Base-by-base conservation (phyloP, 2,888 invertebrate species). In the Clunio marinus region DNA sequence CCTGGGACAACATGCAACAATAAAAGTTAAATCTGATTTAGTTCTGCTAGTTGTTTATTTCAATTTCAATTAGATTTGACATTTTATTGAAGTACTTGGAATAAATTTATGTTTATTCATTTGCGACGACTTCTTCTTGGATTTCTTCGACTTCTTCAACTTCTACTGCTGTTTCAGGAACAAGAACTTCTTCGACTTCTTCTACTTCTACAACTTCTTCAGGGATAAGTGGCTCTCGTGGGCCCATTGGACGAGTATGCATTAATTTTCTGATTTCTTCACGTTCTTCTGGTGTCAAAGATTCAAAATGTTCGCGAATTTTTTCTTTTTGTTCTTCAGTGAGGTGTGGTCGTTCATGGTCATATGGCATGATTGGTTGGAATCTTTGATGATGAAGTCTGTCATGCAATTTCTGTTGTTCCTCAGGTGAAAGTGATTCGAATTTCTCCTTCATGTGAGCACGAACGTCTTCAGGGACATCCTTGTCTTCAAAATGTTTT, bases 281-380 rank as follows among this genome's bases (percentile, higher is more conserved):
- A 25, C 63, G 63, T 46, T 65, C 46, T 22, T 65, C 63, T 13
- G 46, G 24, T 45, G 63, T 65, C 63, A 65, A 27, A 27, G 63
- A 41, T 65, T 27, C 63, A 15, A n/a, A 46, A 13, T 46, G 45
- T 17, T 46, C 63, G 1, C 20, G 63, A 1, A 46, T 28, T 27
- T 35, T 17, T 15, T 62, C 3, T 10, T 10, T 24, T 41, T 62
- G 20, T 22, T 62, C 22, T 17, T 62, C 37, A 15, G 51, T 24
- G n/a, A n/a, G n/a, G n/a, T n/a, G n/a, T n/a, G n/a, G n/a, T n/a
- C n/a, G n/a, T n/a, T n/a, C n/a, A n/a, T n/a, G n/a, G n/a, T n/a
- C n/a, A 13, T 41, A 13, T 15, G 41, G 7, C 8, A 32, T 32
- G 45, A 45, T 45, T 5, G 17, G 51, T 17, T 20, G 51, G 8